Evolutionary conservation across 2,113 vertebrate species (phyloP), one percentile per base, ranked within the genome.

Genomic region (Suncus etruscus): DNA sequence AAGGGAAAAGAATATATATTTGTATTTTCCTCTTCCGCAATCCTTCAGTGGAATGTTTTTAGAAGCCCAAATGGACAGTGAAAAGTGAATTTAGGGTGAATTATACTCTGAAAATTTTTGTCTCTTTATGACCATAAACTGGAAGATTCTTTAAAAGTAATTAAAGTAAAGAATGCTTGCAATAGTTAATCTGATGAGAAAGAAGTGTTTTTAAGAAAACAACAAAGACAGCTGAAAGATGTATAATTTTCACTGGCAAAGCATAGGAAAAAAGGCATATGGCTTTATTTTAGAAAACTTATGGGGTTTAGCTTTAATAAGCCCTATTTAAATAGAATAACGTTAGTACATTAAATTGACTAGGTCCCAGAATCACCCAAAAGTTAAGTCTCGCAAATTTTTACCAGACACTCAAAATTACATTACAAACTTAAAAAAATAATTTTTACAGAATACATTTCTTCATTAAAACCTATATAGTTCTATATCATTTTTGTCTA

Each of bases 401-500:
- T 31, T 90, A 51, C 80, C 79, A 48, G 93, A 75, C 69, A 86
- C 90, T 95, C 51, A 95, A 73, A 97, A 95, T 94, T 77, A 86
- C 83, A 92, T 91, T 92, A 65, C 75, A 95, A 91, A 89, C 93
- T 96, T 97, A 97, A 75, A 87, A 73, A 75, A 48, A 75, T 96
- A 88, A 96, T 8, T 97, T 96, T 94, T 94, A 96, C 32, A 73
- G n/a, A 20, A 75, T 54, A 58, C 66, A 94, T 75, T 68, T 96
- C 93, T 95, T 96, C 91, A 93, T 96, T 96, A 96, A 95, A 94
- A 48, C 45, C 54, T 93, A 94, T 89, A 80, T 70, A 92, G 66
- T 96, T 96, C 95, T 96, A 96, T 95, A 91, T 93, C 83, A 96
- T 95, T 97, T 97, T 95, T 95, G 94, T 95, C 86, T 94, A 96